phyloP scores from a whole-genome alignment of 2,113 vertebrate genomes.

The Variabilichromis moorii region DNA sequence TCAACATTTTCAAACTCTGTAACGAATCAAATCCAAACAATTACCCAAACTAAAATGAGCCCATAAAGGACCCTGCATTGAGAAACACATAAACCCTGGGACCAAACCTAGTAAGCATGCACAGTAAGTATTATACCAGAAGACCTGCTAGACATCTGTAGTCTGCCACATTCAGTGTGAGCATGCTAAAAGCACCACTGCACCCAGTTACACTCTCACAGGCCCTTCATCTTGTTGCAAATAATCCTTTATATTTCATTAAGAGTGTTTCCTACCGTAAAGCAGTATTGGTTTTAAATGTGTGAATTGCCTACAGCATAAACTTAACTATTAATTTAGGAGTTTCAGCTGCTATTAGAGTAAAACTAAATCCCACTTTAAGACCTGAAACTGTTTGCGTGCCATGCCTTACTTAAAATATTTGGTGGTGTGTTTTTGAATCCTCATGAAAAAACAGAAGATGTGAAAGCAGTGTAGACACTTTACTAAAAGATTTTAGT shows the following conservation, averaged over 20 bases:
- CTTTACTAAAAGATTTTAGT: not conserved
- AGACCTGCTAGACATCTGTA: not conserved
- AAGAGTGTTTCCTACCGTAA: not conserved
- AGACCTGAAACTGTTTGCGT: not conserved
- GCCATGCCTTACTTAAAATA: not conserved
- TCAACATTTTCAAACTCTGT: not conserved
- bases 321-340: not conserved
- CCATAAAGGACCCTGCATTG: not conserved
- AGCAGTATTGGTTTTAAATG: not conserved
- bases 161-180: not conserved
- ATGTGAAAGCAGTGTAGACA: not conserved
- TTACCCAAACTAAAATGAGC: not conserved
- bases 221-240: not conserved
- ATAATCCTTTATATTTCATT: not conserved
- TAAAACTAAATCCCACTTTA: not conserved
- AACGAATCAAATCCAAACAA: not conserved
- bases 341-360: not conserved
- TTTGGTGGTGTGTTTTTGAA: not conserved
- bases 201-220: not conserved
- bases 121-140: not conserved
- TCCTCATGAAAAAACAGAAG: not conserved
- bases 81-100: not conserved
- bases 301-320: not conserved
- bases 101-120: not conserved
- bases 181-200: not conserved